Evolutionary conservation across 2,888 invertebrate species (phyloP).

Genomic region (Marronus borbonicus): DNA sequence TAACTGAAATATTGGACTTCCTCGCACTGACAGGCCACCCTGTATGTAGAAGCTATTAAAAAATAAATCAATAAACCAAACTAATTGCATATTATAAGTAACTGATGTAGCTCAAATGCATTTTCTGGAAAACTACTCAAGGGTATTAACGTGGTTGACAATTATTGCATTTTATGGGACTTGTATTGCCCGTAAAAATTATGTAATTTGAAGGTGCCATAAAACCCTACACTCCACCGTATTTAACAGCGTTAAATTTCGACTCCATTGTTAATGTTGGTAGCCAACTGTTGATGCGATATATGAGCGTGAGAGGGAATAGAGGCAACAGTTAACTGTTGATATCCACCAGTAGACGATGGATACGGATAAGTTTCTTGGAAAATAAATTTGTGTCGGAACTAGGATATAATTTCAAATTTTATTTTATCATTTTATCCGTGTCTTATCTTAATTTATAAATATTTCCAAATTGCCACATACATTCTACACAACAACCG

Average conservation of each 20-base stretch:
- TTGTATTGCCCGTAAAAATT: conserved; percentile 30
- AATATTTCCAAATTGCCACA: no score
- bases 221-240: conserved; percentile 15
- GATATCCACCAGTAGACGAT: conserved; percentile 26
- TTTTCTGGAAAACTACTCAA: background rate
- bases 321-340: conserved; percentile 43
- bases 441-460: no score
- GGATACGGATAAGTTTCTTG: background rate
- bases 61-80: no score
- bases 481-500: no score
- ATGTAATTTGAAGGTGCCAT: conserved; percentile 26
- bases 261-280: conserved; percentile 40
- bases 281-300: conserved; percentile 45
- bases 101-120: no score
- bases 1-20: no score
- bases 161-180: conserved; percentile 33
- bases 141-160: conserved; percentile 1
- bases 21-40: no score
- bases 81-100: no score
- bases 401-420: no score
- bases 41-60: no score
- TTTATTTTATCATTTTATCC: no score
- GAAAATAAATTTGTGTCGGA: no score
- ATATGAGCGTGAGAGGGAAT: conserved; percentile 37
- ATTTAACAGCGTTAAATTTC: conserved; percentile 38